Conservation (phyloP, 2,113 vertebrate species). For the Myanophis thanlyinensis region DNA sequence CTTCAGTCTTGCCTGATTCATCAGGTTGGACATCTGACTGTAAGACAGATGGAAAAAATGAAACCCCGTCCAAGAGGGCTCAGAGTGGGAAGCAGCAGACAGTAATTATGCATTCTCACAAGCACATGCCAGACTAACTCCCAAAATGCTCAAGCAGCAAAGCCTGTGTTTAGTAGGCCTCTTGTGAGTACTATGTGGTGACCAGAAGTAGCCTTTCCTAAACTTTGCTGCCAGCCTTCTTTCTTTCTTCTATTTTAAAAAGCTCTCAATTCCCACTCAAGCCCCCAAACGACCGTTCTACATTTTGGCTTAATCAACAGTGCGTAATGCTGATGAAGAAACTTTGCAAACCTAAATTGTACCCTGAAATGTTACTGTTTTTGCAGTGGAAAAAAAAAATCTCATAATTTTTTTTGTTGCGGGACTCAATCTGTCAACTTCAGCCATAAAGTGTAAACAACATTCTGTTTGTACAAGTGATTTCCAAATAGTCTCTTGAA, state of each 20-base stretch:
- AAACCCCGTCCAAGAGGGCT: constrained; percentile 29
- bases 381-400: not conserved
- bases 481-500: not conserved
- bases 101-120: not conserved
- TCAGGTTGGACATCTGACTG: constrained; percentile 98
- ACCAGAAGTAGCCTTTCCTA: not conserved
- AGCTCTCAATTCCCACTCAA: not conserved
- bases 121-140: not conserved
- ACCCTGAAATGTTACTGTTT: not conserved
- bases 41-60: constrained; percentile 42
- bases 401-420: not conserved
- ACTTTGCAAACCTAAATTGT: not conserved
- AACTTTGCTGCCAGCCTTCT: not conserved
- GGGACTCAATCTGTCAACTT: not conserved
- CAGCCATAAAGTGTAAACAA: not conserved
- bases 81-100: not conserved
- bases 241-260: not conserved
- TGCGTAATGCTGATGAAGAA: not conserved
- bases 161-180: not conserved
- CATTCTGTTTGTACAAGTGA: not conserved
- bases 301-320: not conserved
- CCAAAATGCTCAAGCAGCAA: not conserved
- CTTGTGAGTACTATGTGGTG: not conserved
- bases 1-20: constrained; percentile 97
- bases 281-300: not conserved